Evolutionary conservation across 2,113 vertebrate genomes (phyloP).

Genomic region (Aepyceros melampus): DNA sequence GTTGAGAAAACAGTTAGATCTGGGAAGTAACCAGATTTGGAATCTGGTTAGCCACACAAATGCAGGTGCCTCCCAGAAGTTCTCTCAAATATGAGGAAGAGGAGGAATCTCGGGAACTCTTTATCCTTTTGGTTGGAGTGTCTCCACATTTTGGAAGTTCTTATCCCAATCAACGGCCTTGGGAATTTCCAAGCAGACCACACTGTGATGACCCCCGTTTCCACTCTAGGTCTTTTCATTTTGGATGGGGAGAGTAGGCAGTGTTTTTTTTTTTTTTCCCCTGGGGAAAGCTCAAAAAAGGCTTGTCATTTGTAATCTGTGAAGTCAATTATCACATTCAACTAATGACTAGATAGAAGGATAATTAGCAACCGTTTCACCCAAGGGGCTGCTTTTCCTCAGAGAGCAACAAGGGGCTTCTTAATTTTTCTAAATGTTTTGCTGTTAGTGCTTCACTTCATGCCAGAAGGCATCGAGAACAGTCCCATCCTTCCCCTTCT

Average conservation of each 20-base stretch:
- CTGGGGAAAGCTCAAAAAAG: slow-evolving; percentile 60
- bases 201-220: too few species aligned
- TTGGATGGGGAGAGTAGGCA: background rate
- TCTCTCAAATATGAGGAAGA: background rate
- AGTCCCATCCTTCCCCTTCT: background rate
- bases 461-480: slow-evolving; percentile 29
- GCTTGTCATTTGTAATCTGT: slow-evolving; percentile 59
- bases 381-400: slow-evolving; percentile 50
- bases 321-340: slow-evolving; percentile 64
- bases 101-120: background rate
- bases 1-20: background rate
- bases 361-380: slow-evolving; percentile 72
- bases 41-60: background rate
- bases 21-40: background rate
- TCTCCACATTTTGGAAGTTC: background rate
- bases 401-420: slow-evolving; percentile 28
- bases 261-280: slow-evolving; percentile 32
- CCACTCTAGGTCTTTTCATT: background rate
- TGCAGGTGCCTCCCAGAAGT: background rate
- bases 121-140: background rate
- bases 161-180: background rate
- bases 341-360: slow-evolving; percentile 54
- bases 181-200: background rate
- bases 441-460: background rate
- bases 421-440: slow-evolving; percentile 46